phyloP scores from a whole-genome alignment of 2,113 vertebrate genomes.

The Herpetotheres cachinnans region DNA sequence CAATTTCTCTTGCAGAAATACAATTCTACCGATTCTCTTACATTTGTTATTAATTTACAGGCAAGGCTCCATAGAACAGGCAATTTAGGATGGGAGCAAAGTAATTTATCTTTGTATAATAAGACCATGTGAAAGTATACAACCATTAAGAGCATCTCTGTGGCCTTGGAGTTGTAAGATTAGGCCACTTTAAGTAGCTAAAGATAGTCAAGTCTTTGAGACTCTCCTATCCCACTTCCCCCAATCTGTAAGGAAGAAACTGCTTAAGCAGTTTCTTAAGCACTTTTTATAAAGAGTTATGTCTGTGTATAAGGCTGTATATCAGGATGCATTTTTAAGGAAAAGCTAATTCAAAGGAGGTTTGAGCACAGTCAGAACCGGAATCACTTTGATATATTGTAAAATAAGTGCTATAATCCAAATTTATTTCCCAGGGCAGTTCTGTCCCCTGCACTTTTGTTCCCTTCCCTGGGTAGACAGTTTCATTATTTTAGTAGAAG shows the following conservation, averaged over 20 bases:
- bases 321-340: background rate
- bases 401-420: background rate
- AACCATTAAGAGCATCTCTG: background rate
- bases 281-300: background rate
- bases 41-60: conserved; percentile 9
- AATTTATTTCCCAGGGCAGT: background rate
- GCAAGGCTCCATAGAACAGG: background rate
- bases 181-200: background rate
- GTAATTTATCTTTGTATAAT: background rate
- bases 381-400: background rate
- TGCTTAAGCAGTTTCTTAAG: background rate
- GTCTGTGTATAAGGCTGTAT: background rate
- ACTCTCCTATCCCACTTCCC: background rate
- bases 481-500: background rate
- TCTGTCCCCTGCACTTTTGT: background rate
- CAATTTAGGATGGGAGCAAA: background rate
- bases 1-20: conserved; percentile 17
- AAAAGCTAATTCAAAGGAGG: background rate
- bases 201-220: background rate
- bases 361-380: background rate
- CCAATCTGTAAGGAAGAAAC: background rate
- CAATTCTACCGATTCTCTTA: background rate
- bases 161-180: background rate
- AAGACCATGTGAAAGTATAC: background rate
- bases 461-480: background rate